Conservation (phyloP, 2,888 invertebrate species). For the Autographa pulchrina region DNA sequence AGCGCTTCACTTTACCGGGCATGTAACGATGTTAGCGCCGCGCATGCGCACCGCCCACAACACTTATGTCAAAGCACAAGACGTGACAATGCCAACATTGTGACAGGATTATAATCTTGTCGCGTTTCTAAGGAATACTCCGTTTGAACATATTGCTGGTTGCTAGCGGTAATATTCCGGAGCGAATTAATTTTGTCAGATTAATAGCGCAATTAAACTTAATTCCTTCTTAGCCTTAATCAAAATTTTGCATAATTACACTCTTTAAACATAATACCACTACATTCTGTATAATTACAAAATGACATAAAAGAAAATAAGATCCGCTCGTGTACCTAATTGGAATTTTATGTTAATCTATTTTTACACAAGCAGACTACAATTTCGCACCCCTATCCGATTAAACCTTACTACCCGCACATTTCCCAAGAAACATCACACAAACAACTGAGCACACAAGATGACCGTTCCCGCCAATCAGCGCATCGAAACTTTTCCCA, state of each 20-base stretch:
- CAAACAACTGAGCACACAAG: constrained; percentile 56
- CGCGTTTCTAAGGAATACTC: constrained; percentile 62
- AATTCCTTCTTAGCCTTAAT: constrained; percentile 41
- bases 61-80: constrained; percentile 65
- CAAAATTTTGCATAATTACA: constrained; percentile 40
- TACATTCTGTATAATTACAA: constrained; percentile 11
- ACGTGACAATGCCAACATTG: constrained; percentile 70
- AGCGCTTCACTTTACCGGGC: constrained; percentile 75
- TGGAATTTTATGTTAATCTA: constrained; percentile 26
- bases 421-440: constrained; percentile 56
- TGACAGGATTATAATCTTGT: constrained; percentile 65
- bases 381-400: constrained; percentile 45
- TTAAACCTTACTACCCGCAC: constrained; percentile 47
- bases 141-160: constrained; percentile 46
- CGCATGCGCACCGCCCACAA: constrained; percentile 80
- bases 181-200: constrained; percentile 49
- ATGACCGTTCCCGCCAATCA: constrained; percentile 61
- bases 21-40: constrained; percentile 83
- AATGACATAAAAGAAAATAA: constrained; percentile 19
- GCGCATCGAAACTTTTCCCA: constrained; percentile 62
- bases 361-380: constrained; percentile 35
- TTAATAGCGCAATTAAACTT: constrained; percentile 49
- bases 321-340: not conserved
- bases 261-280: constrained; percentile 10
- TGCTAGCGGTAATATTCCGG: constrained; percentile 35